Evolutionary conservation across 2,113 vertebrate genomes (phyloP).

Genomic region (Psilopsiagon aurifrons): DNA sequence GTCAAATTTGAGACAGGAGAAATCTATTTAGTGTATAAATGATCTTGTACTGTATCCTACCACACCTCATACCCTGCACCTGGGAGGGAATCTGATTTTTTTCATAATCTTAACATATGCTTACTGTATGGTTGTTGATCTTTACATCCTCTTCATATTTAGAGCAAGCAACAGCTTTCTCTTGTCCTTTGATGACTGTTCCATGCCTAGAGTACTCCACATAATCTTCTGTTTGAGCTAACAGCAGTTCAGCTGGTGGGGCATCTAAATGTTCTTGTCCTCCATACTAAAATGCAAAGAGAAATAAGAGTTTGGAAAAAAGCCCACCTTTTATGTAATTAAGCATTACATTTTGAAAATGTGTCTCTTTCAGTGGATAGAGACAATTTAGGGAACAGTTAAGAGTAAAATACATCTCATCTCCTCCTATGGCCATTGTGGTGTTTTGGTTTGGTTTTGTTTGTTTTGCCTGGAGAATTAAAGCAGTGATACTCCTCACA

Average conservation of each 20-base stretch:
- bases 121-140: constrained; percentile 92
- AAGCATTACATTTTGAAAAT: background rate
- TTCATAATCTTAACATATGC: background rate
- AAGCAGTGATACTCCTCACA: background rate
- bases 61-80: background rate
- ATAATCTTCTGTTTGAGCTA: constrained; percentile 97
- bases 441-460: background rate
- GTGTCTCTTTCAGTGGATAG: background rate
- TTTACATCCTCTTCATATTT: constrained; percentile 97
- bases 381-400: background rate
- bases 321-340: rapidly evolving
- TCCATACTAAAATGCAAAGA: constrained; percentile 83
- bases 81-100: background rate
- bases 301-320: background rate
- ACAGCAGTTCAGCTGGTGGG: constrained; percentile 88
- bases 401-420: background rate
- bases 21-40: background rate
- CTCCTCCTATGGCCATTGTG: background rate
- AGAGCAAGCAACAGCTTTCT: constrained; percentile 92
- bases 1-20: background rate
- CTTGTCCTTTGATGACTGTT: constrained; percentile 93
- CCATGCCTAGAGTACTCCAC: constrained; percentile 96
- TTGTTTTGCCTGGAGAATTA: background rate
- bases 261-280: constrained; percentile 91
- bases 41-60: background rate